These are phyloP conservation scores for Epinephelus lanceolatus DNA, from an alignment of 2,113 vertebrate species.

Conservation along the genomic window DNA sequence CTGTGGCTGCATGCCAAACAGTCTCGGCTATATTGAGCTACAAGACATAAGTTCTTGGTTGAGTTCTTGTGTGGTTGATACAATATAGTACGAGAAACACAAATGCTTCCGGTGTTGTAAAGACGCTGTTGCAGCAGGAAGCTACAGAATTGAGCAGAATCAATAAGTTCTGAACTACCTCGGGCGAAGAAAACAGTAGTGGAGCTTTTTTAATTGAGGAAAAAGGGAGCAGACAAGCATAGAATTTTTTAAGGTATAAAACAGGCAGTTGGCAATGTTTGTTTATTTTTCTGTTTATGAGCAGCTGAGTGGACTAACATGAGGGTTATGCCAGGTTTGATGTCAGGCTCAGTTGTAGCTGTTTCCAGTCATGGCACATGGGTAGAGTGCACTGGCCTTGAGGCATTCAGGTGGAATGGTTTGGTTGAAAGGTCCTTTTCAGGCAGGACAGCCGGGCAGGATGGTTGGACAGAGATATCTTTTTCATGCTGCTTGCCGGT, in stretches of 20 bases:
- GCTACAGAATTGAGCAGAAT: slow-evolving; percentile 38
- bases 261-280: background rate
- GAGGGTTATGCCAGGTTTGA: slow-evolving; percentile 1
- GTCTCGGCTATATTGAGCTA: background rate
- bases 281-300: slow-evolving; percentile 19
- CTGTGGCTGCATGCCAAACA: background rate
- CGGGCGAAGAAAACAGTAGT: slow-evolving; percentile 30
- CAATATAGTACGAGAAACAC: background rate
- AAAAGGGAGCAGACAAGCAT: slow-evolving; percentile 30
- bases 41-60: background rate
- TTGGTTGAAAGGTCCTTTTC: slow-evolving; percentile 50
- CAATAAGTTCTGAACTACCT: slow-evolving; percentile 50
- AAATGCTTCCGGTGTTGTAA: slow-evolving; percentile 11
- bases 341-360: slow-evolving; percentile 9
- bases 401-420: slow-evolving; percentile 61
- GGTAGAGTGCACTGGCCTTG: slow-evolving; percentile 27
- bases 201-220: slow-evolving; percentile 50
- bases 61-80: background rate
- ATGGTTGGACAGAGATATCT: slow-evolving; percentile 47
- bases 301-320: slow-evolving; percentile 10
- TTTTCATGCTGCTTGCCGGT: slow-evolving; percentile 18
- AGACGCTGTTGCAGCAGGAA: slow-evolving; percentile 30
- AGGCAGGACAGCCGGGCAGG: slow-evolving; percentile 31
- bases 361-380: slow-evolving; percentile 17
- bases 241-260: background rate